Conservation (phyloP, 2,888 invertebrate genomes). For the Parapristionchus giblindavisi region DNA sequence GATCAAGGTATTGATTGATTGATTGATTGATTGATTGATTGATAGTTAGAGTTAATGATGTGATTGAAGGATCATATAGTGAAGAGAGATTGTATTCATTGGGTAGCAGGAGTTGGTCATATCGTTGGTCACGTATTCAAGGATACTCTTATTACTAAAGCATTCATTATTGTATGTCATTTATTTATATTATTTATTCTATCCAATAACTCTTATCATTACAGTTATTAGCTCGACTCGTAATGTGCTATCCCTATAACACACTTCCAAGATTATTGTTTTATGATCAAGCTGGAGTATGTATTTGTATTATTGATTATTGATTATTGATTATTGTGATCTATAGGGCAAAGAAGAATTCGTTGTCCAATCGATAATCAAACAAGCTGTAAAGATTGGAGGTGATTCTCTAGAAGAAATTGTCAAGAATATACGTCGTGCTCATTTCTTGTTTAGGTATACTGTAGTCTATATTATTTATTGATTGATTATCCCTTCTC, state of each 20-base stretch:
- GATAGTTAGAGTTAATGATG: background rate
- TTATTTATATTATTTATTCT: background rate
- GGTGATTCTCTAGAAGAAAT: background rate
- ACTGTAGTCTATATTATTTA: background rate
- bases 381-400: background rate
- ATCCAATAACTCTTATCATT: background rate
- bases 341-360: background rate
- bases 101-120: conserved; percentile 8
- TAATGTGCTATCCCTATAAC: conserved; percentile 52
- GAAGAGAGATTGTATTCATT: background rate
- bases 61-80: background rate
- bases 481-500: background rate
- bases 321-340: background rate
- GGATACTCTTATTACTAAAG: conserved; percentile 1
- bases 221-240: conserved; percentile 45
- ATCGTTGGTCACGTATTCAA: conserved; percentile 28
- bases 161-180: conserved; percentile 2
- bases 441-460: conserved; percentile 23
- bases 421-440: background rate
- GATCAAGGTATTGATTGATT: conserved; percentile 7
- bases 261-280: conserved; percentile 48
- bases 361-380: background rate
- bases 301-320: too few relatives aligned
- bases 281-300: conserved; percentile 42
- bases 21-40: background rate